Conservation (phyloP, 2,888 invertebrate species). For the Mesorhabditis belari region DNA sequence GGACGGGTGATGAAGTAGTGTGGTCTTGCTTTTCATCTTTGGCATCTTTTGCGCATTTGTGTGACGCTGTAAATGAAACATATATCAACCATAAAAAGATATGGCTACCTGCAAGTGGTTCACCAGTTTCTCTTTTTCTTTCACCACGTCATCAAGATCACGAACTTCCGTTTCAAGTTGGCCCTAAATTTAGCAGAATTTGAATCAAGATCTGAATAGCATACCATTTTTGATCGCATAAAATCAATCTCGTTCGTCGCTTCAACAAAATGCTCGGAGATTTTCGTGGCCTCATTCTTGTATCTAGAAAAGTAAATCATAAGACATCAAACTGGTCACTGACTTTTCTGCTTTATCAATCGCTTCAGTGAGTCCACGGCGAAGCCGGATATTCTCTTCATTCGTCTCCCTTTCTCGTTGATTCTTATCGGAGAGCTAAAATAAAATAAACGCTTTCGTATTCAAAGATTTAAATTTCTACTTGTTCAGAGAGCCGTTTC, state of each 20-base stretch:
- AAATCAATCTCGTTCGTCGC: too few relatives aligned
- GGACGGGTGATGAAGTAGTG: not conserved
- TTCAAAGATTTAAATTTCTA: not conserved
- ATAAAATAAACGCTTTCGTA: not conserved
- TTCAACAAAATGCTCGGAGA: too few relatives aligned
- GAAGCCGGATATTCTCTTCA: not conserved
- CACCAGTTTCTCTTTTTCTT: constrained; percentile 25
- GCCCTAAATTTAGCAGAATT: too few relatives aligned
- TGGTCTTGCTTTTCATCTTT: not conserved
- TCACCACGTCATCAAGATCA: constrained; percentile 15
- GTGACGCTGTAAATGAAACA: constrained; percentile 8
- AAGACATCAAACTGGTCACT: too few relatives aligned
- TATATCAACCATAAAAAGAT: not conserved
- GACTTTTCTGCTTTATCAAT: not conserved
- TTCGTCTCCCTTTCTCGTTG: not conserved
- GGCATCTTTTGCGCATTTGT: not conserved
- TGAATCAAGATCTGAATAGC: too few relatives aligned
- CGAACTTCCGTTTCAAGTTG: constrained; percentile 12
- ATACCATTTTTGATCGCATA: too few relatives aligned
- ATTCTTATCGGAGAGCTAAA: not conserved
- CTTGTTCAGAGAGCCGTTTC: too few relatives aligned
- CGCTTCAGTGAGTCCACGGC: not conserved
- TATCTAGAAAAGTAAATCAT: too few relatives aligned
- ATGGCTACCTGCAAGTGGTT: constrained; percentile 14
- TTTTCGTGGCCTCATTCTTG: not conserved